phyloP scores from a whole-genome alignment of 2,113 vertebrate species.

The Galbula dea region DNA sequence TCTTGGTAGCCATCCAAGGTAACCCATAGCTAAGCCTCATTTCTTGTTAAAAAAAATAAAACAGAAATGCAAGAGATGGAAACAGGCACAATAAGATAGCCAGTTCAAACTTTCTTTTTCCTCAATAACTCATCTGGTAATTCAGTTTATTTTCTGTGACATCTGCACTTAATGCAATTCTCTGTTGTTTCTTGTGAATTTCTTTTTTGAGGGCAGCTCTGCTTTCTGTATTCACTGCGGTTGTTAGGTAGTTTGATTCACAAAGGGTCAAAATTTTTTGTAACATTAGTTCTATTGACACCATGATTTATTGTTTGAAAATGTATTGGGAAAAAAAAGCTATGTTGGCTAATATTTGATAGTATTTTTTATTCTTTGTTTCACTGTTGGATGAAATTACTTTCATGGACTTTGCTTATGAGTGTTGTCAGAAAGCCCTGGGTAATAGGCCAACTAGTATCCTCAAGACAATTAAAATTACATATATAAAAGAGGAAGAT shows the following conservation, averaged over 20 bases:
- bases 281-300: not conserved
- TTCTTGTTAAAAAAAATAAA: not conserved
- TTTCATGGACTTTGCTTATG: not conserved
- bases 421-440: not conserved
- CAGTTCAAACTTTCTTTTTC: not conserved
- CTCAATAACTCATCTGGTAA: not conserved
- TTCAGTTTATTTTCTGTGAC: not conserved
- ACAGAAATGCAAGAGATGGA: not conserved
- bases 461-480: not conserved
- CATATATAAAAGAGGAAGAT: not conserved
- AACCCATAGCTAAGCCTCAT: not conserved
- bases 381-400: not conserved
- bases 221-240: not conserved
- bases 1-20: not conserved
- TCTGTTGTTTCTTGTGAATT: not conserved
- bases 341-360: not conserved
- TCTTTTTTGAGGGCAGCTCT: not conserved
- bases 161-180: not conserved
- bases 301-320: not conserved
- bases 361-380: not conserved
- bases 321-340: not conserved
- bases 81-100: not conserved
- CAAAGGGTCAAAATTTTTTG: not conserved
- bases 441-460: not conserved
- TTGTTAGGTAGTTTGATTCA: not conserved